Evolutionary conservation across 2,113 vertebrate genomes (phyloP).

Genomic region (Sorex fumeus): DNA sequence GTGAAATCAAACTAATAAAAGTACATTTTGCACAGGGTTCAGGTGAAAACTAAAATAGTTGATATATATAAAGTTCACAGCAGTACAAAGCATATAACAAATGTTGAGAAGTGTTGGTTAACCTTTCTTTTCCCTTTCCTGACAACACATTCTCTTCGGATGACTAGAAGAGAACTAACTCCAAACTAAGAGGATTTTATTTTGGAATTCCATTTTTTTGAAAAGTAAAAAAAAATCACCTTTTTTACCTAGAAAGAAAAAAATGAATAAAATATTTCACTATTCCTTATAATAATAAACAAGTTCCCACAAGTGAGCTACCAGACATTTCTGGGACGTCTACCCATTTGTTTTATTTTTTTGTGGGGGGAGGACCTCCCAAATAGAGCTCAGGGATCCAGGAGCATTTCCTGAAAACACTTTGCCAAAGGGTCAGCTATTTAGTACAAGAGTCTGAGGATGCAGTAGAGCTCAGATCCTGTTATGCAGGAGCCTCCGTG

Average conservation of each 20-base stretch:
- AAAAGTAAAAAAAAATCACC: not conserved
- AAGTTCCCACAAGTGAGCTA: not conserved
- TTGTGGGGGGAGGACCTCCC: too few relatives aligned
- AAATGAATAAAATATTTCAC: not conserved
- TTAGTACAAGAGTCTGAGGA: too few relatives aligned
- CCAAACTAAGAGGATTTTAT: not conserved
- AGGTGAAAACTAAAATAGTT: not conserved
- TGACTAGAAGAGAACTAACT: not conserved
- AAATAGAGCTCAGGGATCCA: too few relatives aligned
- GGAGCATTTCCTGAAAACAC: too few relatives aligned
- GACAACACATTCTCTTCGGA: not conserved
- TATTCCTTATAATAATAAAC: not conserved
- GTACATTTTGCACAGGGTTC: not conserved
- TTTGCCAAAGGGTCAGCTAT: too few relatives aligned
- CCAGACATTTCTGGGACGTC: constrained; percentile 4
- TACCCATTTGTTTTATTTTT: too few relatives aligned
- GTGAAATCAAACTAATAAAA: not conserved
- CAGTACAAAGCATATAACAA: not conserved
- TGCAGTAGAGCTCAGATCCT: too few relatives aligned
- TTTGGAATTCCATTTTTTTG: not conserved
- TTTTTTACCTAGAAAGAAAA: constrained; percentile 11
- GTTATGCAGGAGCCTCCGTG: too few relatives aligned
- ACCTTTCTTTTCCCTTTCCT: not conserved
- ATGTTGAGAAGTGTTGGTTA: not conserved
- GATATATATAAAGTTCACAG: not conserved